A percentile compares a stretch with the other conserved stretches of the same genome.
These are phyloP conservation scores for Kryptolebias ocellatus DNA, from an alignment of 2,797 vertebrate genomes.

Conservation along the genomic window DNA sequence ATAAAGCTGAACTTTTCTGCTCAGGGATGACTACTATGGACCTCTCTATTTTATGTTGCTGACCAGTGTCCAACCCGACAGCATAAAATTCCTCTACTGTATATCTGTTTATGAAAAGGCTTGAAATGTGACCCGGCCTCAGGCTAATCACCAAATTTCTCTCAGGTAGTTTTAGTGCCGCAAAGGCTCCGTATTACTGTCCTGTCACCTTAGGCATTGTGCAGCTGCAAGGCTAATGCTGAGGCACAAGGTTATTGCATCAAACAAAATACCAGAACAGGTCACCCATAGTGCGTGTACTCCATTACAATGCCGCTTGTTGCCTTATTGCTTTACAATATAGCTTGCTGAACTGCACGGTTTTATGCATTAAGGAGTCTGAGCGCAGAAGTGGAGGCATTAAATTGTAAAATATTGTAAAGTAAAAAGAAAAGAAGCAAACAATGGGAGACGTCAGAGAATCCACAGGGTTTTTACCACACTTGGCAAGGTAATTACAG, in stretches of 20 bases:
- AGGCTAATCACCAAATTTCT: background rate
- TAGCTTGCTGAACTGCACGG: background rate
- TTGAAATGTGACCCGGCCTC: conserved; percentile 3
- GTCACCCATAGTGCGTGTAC: background rate
- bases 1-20: background rate
- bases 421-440: background rate
- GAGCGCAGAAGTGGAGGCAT: background rate
- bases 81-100: background rate
- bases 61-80: no score
- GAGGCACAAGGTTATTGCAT: background rate
- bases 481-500: conserved; percentile 36
- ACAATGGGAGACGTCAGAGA: conserved; percentile 5
- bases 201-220: conserved; percentile 10
- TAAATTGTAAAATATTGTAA: background rate
- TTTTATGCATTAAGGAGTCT: conserved; percentile 3
- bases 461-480: conserved; percentile 26
- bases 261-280: background rate
- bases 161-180: conserved; percentile 4
- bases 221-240: background rate
- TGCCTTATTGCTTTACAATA: background rate
- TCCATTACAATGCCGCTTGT: background rate
- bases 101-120: background rate
- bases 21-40: background rate
- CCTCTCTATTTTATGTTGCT: no score
- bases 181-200: conserved; percentile 5